These are phyloP conservation scores for Microtus pennsylvanicus DNA, from an alignment of 2,113 vertebrate species.

Conservation along the genomic window DNA sequence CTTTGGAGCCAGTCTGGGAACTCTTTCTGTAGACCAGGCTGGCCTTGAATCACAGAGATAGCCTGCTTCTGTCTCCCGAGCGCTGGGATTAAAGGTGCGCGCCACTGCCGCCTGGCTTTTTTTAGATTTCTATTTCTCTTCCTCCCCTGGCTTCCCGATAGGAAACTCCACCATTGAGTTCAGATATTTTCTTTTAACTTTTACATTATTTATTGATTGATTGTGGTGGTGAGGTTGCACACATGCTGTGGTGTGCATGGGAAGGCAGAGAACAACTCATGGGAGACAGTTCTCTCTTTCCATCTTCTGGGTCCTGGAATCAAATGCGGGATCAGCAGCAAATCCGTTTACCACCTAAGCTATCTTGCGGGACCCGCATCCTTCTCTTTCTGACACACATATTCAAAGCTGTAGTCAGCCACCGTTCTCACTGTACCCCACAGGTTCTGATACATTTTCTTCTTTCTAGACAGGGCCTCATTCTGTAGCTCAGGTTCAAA, in stretches of 20 bases:
- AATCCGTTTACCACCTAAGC: not conserved
- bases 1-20: no score
- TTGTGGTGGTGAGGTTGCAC: not conserved
- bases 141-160: not conserved
- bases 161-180: not conserved
- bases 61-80: no score
- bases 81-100: no score
- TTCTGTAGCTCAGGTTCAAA: not conserved
- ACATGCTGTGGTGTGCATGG: not conserved
- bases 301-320: not conserved
- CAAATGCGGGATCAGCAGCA: not conserved
- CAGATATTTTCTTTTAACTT: not conserved
- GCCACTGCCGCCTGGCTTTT: not conserved
- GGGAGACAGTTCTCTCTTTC: not conserved
- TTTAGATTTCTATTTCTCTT: not conserved
- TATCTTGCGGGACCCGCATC: not conserved
- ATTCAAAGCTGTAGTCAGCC: not conserved
- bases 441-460: not conserved
- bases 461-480: not conserved
- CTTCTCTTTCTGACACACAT: not conserved
- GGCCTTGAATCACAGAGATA: no score
- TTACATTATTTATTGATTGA: not conserved
- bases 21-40: no score
- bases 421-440: not conserved
- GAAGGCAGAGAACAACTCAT: not conserved